Evolutionary conservation across 2,888 invertebrate species (phyloP), one percentile per base, ranked within the genome.

Genomic region (Diploptera punctata): DNA sequence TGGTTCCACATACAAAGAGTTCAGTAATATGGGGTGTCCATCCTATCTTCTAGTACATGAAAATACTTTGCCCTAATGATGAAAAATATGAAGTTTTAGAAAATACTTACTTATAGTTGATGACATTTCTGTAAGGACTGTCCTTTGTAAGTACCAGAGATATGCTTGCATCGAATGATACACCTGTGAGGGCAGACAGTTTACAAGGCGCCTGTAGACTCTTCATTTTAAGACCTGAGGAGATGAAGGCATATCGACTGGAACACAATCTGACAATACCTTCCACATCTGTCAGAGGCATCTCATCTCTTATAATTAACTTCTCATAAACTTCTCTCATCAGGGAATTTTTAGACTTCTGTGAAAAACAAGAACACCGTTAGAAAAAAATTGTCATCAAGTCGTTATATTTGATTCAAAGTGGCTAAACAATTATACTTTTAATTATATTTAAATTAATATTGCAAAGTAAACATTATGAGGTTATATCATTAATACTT

Each of bases 191-290:
- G 7, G 31, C 54, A 33, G 54, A 21, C 16, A 68, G 19, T 1
- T 5, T 3, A 21, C 68, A 68, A 10, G 21, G 1, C 3, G 7
- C 54, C 5, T 86, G 85, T n/a, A 21, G 24, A 18, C 18, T 9
- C 3, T 19, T 18, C 33, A 62, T 38, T 3, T 10, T 5, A n/a
- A 21, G 38, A n/a, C 31, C 9, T 7, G 62, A 33, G 38, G 33
- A 18, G 13, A 54, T 1, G 54, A 54, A 54, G 5, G 54, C 54
- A 16, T 24, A 54, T 24, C 24, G 21, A 9, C 26, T 24, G 19
- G 10, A 24, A 26, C 54, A 54, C 4, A 54, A 3, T 10, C 26
- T 18, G 10, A 9, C 10, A 2, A 54, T 13, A 7, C 54, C 54
- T 54, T 54, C 24, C 9, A 24, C 54, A 10, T 18, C 54, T 5